A percentile compares a stretch with the other conserved stretches of the same genome.
Conservation (phyloP, 2,113 vertebrate species). For the Callipepla squamata region DNA sequence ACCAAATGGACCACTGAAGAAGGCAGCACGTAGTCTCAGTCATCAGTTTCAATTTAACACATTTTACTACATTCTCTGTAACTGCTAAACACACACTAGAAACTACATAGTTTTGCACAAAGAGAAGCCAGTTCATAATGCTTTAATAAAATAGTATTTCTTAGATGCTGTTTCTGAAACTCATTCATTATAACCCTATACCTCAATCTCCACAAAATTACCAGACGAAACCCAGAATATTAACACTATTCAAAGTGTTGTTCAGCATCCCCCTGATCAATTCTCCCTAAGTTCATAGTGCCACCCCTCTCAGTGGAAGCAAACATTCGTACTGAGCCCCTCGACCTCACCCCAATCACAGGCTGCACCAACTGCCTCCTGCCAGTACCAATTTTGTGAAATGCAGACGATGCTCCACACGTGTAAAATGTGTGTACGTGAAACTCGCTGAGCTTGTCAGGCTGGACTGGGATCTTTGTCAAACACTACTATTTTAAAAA, state of each 20-base stretch:
- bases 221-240: background rate
- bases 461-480: background rate
- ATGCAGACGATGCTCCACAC: background rate
- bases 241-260: background rate
- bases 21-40: background rate
- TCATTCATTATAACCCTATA: background rate
- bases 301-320: background rate
- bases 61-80: accelerated
- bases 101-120: background rate
- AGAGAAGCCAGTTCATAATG: background rate
- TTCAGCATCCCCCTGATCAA: background rate
- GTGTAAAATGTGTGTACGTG: background rate
- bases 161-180: background rate
- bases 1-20: background rate
- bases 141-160: background rate
- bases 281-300: background rate
- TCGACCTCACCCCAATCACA: background rate
- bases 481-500: background rate
- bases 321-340: background rate
- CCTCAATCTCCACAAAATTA: background rate
- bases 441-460: background rate
- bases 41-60: background rate
- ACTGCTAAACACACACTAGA: background rate
- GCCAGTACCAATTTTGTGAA: background rate
- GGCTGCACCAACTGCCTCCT: background rate